Percentiles rank a stretch among this genome's conserved stretches.
Evolutionary conservation across 1,140 invertebrate species (phyloP).

Genomic region (Eulimnadia texana): DNA sequence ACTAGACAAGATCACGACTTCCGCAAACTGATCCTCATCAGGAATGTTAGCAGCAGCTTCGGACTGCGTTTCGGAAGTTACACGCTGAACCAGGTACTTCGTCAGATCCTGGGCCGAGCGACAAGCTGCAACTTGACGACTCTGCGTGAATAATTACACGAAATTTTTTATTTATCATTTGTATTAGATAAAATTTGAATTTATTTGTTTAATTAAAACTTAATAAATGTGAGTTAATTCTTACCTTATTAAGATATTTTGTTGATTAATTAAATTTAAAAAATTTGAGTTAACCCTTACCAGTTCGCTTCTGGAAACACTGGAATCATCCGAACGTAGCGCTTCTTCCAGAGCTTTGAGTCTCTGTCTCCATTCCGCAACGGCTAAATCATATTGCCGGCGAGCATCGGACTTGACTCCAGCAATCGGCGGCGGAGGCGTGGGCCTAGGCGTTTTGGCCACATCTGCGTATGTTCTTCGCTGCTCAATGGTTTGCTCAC

Average conservation of each 20-base stretch:
- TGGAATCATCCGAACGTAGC: conserved; percentile 7
- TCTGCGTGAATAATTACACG: not conserved
- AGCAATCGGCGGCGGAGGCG: not conserved
- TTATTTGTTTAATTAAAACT: not conserved
- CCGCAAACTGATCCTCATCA: not conserved
- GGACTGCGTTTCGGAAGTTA: not conserved
- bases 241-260: too few relatives aligned
- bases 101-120: conserved; percentile 11
- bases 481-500: not conserved
- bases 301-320: too few relatives aligned
- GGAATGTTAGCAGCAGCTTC: not conserved
- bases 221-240: not conserved
- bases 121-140: conserved; percentile 5
- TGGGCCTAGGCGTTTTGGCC: not conserved
- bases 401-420: conserved; percentile 4
- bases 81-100: not conserved
- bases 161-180: not conserved
- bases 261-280: not conserved
- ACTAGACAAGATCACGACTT: not conserved
- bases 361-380: conserved; percentile 21
- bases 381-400: conserved; percentile 18
- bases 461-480: conserved; percentile 12
- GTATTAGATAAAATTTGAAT: not conserved
- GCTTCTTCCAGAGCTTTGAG: conserved; percentile 19
- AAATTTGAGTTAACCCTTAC: not conserved